phyloP scores from a whole-genome alignment of 1,140 invertebrate genomes.

The Daktulosphaira vitifoliae region DNA sequence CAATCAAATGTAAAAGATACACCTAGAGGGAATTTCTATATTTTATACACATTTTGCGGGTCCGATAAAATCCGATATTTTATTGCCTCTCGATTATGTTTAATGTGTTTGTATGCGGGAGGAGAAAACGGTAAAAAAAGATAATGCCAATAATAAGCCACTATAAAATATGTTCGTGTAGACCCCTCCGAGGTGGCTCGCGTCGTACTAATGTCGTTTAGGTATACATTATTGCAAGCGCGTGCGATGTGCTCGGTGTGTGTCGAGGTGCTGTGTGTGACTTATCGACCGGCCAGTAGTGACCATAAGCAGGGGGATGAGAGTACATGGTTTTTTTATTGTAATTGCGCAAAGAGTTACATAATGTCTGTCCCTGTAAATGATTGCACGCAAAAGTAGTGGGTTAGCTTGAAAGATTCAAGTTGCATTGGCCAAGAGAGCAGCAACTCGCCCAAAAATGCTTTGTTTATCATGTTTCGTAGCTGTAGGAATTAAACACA shows the following conservation, averaged over 20 bases:
- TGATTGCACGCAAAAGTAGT: too few species aligned
- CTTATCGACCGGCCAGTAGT: too few species aligned
- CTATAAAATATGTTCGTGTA: too few species aligned
- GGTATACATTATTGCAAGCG: not conserved
- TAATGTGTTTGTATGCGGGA: not conserved
- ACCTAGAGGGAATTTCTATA: not conserved
- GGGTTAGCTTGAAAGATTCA: too few species aligned
- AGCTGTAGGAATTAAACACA: too few species aligned
- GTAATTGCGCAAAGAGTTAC: too few species aligned
- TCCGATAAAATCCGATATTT: conserved; percentile 30
- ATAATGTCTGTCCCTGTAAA: not conserved
- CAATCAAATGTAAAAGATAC: too few species aligned
- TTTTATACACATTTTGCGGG: conserved; percentile 12
- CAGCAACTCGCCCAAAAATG: too few species aligned
- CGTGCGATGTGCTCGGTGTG: not conserved
- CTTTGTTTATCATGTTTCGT: too few species aligned
- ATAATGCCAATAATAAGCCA: not conserved
- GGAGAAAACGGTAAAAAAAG: not conserved
- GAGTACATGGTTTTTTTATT: too few species aligned
- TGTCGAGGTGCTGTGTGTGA: not conserved
- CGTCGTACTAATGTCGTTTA: not conserved
- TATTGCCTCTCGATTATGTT: not conserved
- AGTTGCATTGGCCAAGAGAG: too few species aligned
- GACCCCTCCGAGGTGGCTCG: conserved; percentile 5
- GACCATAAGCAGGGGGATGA: too few species aligned